Percentiles rank a stretch among this genome's conserved stretches.
Conservation (phyloP, 2,797 vertebrate genomes). For the Ambastaia sidthimunki region DNA sequence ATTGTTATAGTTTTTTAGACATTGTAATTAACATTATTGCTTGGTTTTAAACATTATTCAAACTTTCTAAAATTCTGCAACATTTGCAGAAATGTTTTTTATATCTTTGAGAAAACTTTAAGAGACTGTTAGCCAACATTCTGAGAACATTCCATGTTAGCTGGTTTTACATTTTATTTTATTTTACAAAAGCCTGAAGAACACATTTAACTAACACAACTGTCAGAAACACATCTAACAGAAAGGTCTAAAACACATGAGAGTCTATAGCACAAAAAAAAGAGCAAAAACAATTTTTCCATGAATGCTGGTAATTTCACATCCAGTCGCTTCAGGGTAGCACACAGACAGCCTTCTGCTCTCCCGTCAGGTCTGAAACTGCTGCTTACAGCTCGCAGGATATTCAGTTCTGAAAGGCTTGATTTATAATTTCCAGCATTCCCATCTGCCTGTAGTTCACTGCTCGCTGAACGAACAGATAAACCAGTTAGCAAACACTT, state of each 20-base stretch:
- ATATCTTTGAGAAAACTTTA: too few species aligned
- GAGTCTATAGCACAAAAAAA: conserved; percentile 27
- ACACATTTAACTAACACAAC: not conserved
- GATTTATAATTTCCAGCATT: conserved; percentile 98
- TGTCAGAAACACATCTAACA: not conserved
- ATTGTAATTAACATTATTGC: too few species aligned
- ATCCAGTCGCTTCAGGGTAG: conserved; percentile 57
- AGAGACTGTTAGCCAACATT: too few species aligned
- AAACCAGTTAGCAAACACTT: conserved; percentile 99
- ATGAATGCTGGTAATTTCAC: conserved; percentile 38
- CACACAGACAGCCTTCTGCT: conserved; percentile 32
- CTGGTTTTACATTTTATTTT: not conserved
- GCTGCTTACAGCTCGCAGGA: conserved; percentile 69
- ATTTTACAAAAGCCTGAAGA: not conserved
- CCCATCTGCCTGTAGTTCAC: conserved; percentile 99
- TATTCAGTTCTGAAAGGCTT: conserved; percentile 92
- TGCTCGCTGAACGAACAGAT: conserved; percentile 98
- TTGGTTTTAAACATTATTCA: too few species aligned
- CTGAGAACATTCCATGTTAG: too few species aligned
- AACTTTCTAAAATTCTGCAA: too few species aligned
- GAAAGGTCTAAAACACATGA: not conserved
- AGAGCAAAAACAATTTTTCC: conserved; percentile 20
- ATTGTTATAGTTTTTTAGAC: too few species aligned
- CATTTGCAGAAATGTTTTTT: too few species aligned
- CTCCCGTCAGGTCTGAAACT: conserved; percentile 77